A percentile compares a stretch with the other conserved stretches of the same genome.
Evolutionary conservation across 2,113 vertebrate species (phyloP).

Genomic region (Benitochromis conjunctus): DNA sequence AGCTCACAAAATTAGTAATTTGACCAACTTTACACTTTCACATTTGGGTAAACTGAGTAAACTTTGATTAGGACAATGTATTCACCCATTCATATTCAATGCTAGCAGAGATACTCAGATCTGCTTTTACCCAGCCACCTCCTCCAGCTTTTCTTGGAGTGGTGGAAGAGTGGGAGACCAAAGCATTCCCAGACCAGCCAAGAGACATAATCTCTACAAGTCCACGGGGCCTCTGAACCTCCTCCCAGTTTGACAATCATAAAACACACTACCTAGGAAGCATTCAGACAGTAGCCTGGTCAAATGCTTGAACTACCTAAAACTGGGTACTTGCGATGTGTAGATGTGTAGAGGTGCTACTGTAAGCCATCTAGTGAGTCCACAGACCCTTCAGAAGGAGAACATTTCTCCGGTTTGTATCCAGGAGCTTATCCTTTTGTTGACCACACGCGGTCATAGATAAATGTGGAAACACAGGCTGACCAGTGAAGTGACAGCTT

Average conservation of each 20-base stretch:
- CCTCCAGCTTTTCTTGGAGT: neutral
- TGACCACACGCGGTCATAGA: neutral
- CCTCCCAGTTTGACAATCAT: neutral
- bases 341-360: neutral
- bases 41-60: neutral
- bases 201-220: neutral
- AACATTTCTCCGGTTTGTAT: neutral
- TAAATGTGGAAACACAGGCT: neutral
- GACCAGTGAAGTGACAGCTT: neutral
- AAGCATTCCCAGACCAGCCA: neutral
- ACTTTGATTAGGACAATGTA: neutral
- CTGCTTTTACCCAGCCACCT: neutral
- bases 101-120: neutral
- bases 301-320: neutral
- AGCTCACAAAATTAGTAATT: neutral
- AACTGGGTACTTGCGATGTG: neutral
- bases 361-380: fast-evolving
- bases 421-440: neutral
- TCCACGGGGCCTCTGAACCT: neutral
- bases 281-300: no score
- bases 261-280: neutral
- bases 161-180: neutral
- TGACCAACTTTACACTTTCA: neutral
- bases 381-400: neutral
- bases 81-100: neutral